These are phyloP conservation scores for Corydoras maculifer DNA, from an alignment of 2,113 vertebrate species.

Conservation along the genomic window DNA sequence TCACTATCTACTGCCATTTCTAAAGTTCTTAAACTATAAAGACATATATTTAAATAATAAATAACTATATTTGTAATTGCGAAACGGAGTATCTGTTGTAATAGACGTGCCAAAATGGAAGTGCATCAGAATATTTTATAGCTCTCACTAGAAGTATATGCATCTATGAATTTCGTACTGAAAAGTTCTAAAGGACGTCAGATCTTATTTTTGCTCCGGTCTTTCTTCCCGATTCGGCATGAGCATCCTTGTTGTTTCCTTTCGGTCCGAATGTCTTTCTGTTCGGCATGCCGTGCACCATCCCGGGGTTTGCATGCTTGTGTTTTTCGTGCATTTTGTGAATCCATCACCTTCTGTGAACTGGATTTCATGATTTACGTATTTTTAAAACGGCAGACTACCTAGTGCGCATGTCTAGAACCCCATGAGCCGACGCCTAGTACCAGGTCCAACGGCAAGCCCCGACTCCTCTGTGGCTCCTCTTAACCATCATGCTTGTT, in stretches of 20 bases:
- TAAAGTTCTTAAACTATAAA: slow-evolving; percentile 51
- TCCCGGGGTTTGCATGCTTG: no score
- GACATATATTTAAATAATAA: slow-evolving; percentile 48
- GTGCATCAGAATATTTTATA: slow-evolving; percentile 50
- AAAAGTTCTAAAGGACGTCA: slow-evolving; percentile 23
- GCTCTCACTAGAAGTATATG: slow-evolving; percentile 25
- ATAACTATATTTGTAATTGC: slow-evolving; percentile 56
- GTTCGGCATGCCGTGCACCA: no score
- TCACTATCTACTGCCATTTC: slow-evolving; percentile 51
- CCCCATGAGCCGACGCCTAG: not conserved
- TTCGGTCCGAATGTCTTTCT: not conserved
- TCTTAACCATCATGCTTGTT: slow-evolving; percentile 45
- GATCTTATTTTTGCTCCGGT: slow-evolving; percentile 5
- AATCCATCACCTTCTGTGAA: no score
- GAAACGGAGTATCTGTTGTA: slow-evolving; percentile 26
- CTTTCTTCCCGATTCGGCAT: slow-evolving; percentile 24
- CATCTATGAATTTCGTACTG: slow-evolving; percentile 35
- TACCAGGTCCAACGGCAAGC: not conserved
- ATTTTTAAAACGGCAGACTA: not conserved
- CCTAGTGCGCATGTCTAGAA: not conserved
- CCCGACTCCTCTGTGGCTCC: not conserved
- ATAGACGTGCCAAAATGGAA: slow-evolving; percentile 65
- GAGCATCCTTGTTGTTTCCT: slow-evolving; percentile 2
- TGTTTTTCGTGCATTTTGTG: no score
- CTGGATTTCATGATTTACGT: no score